These are phyloP conservation scores for Arnoldichthys spilopterus DNA, from an alignment of 2,797 vertebrate species.

Conservation along the genomic window DNA sequence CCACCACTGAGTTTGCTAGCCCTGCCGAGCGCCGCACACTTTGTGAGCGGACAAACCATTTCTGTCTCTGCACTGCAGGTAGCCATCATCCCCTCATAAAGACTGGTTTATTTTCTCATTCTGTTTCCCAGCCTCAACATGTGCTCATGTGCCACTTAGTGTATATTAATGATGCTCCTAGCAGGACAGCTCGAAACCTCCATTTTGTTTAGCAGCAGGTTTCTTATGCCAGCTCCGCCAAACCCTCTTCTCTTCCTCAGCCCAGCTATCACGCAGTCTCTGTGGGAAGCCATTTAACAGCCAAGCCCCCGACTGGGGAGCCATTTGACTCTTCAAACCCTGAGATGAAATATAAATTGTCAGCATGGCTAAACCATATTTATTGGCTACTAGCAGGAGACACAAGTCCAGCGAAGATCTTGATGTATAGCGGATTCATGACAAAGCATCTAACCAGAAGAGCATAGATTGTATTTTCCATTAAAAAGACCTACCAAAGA, in stretches of 20 bases:
- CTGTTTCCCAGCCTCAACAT: slow-evolving; percentile 59
- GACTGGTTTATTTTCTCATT: slow-evolving; percentile 68
- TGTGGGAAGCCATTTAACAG: slow-evolving; percentile 89
- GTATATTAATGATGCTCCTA: slow-evolving; percentile 71
- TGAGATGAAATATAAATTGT: slow-evolving; percentile 85
- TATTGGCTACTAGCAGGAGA: slow-evolving; percentile 74
- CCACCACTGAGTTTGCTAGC: slow-evolving; percentile 51
- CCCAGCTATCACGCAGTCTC: slow-evolving; percentile 76
- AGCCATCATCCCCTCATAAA: slow-evolving; percentile 72
- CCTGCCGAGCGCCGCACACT: slow-evolving; percentile 68
- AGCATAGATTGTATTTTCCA: background rate
- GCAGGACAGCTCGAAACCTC: slow-evolving; percentile 68
- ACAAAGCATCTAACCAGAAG: background rate
- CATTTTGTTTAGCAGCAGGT: slow-evolving; percentile 63
- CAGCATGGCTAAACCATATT: slow-evolving; percentile 84
- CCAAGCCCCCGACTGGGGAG: slow-evolving; percentile 86
- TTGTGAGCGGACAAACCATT: slow-evolving; percentile 56
- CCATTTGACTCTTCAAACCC: slow-evolving; percentile 86
- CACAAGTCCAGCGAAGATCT: slow-evolving; percentile 59
- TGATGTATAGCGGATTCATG: slow-evolving; percentile 10
- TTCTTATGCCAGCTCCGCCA: slow-evolving; percentile 67
- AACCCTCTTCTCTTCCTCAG: slow-evolving; percentile 71
- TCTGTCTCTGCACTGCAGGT: slow-evolving; percentile 81
- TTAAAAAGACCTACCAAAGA: background rate
- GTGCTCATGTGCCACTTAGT: slow-evolving; percentile 62